Evolutionary conservation across 2,797 vertebrate species (phyloP).

Genomic region (Sebastes cheni): DNA sequence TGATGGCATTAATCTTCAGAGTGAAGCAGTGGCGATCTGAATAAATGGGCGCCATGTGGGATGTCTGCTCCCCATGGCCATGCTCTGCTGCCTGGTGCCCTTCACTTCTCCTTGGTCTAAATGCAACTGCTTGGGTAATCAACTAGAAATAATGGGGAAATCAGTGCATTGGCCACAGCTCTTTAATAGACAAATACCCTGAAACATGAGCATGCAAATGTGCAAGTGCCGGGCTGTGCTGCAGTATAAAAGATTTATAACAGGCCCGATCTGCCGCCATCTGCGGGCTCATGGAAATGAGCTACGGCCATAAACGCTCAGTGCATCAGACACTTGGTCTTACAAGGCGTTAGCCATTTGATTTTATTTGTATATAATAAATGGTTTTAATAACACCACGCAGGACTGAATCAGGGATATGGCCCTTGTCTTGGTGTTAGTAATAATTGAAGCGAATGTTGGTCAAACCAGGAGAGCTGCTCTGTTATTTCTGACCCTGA

Average conservation of each 20-base stretch:
- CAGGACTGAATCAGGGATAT: neutral
- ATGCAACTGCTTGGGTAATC: slow-evolving; percentile 73
- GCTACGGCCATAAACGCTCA: slow-evolving; percentile 35
- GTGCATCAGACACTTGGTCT: slow-evolving; percentile 26
- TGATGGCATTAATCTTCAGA: slow-evolving; percentile 41
- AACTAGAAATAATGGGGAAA: slow-evolving; percentile 74
- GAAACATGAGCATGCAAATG: slow-evolving; percentile 71
- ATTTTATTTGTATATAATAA: slow-evolving; percentile 55
- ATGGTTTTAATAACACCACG: slow-evolving; percentile 35
- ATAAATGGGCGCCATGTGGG: slow-evolving; percentile 59
- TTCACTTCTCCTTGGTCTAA: slow-evolving; percentile 78
- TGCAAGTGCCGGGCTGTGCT: slow-evolving; percentile 19
- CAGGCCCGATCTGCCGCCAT: slow-evolving; percentile 55
- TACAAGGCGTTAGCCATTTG: slow-evolving; percentile 53
- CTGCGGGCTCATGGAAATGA: slow-evolving; percentile 55
- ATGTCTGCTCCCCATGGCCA: slow-evolving; percentile 52
- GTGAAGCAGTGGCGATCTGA: slow-evolving; percentile 33
- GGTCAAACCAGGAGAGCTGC: neutral
- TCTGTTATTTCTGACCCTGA: slow-evolving; percentile 13
- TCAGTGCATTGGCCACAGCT: slow-evolving; percentile 69
- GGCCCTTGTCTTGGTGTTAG: slow-evolving; percentile 11
- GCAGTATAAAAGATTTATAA: slow-evolving; percentile 71
- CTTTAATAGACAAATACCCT: slow-evolving; percentile 73
- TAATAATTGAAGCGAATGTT: slow-evolving; percentile 28
- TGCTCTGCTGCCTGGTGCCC: slow-evolving; percentile 61